Evolutionary conservation across 2,888 invertebrate genomes (phyloP), one percentile per base, ranked within the genome.

Genomic region (Luffia ferchaultella): DNA sequence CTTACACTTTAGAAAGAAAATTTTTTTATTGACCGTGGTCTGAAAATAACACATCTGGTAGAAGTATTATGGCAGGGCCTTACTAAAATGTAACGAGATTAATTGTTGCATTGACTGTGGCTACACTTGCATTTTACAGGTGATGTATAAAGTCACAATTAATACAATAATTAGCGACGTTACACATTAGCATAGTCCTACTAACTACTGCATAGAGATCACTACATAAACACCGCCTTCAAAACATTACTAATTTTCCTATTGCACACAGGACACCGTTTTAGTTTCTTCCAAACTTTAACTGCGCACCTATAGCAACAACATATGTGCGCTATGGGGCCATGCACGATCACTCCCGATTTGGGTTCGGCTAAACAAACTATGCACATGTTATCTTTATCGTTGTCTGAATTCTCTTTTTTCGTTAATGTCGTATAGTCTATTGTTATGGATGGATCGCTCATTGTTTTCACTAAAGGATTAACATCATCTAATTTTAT

Each of bases 261-360:
- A 59, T 91, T 90, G 62, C 91, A 91, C 1, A 90, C 79, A 1
- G 91, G 91, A 63, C 91, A 91, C 19, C 88, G 70, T 58, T 87
- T 88, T 1, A 85, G 85, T 20, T 80, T 85, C 15, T 80, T 79
- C 88, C 90, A 89, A 1, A 89, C 88, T 60, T 86, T 87, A 43
- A 88, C 80, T 0, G 90, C 90, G 65, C 91, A 91, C 50, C 82
- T 85, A 58, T 91, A 91, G 61, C 91, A 91, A 56, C 90, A 90
- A 62, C 89, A 90, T 55, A 89, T 87, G 54, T 91, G 91, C 0
- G 87, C 87, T 50, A 87, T 86, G 45, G 85, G 76, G 0, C 89
- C 89, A 62, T 91, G 91, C 0, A 90, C 85, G 60, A 91, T 91
- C 41, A 88, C 87, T 1, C 89, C 89, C 50, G 90, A 86, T 63